Conservation (phyloP, 2,888 invertebrate species). For the Subacronicta megacephala region DNA sequence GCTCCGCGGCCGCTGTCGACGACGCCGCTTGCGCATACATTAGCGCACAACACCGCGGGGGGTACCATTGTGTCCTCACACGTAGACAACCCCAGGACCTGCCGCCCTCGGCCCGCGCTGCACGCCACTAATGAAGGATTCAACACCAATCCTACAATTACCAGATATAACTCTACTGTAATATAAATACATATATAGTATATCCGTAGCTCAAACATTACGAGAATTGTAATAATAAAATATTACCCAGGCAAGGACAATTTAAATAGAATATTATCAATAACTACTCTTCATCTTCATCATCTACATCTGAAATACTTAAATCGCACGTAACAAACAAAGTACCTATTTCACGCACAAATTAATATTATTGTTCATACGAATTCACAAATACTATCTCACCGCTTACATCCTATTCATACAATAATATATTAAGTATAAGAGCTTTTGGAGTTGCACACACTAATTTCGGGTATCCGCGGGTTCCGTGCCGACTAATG, state of each 20-base stretch:
- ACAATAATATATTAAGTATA: slow-evolving; percentile 49
- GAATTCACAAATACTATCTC: slow-evolving; percentile 7
- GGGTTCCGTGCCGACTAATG: slow-evolving; percentile 78
- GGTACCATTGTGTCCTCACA: slow-evolving; percentile 82
- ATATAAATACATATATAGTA: too few relatives aligned
- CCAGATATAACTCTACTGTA: slow-evolving; percentile 77
- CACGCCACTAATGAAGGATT: slow-evolving; percentile 82
- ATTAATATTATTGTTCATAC: background rate
- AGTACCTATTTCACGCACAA: background rate
- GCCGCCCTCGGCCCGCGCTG: slow-evolving; percentile 51
- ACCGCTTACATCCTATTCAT: slow-evolving; percentile 27
- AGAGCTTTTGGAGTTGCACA: slow-evolving; percentile 52
- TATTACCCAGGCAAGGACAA: too few relatives aligned
- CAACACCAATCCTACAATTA: slow-evolving; percentile 82
- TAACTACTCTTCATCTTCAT: too few relatives aligned
- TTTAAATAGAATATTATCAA: too few relatives aligned
- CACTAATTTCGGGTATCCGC: slow-evolving; percentile 74
- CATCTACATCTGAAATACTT: too few relatives aligned
- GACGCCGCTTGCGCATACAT: slow-evolving; percentile 82
- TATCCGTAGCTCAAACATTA: background rate
- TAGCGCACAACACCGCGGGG: slow-evolving; percentile 83
- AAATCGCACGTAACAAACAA: background rate
- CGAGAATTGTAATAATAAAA: too few relatives aligned
- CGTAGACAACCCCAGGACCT: slow-evolving; percentile 60
- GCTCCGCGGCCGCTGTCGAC: slow-evolving; percentile 73